A percentile compares a stretch with the other conserved stretches of the same genome.
Evolutionary conservation across 2,888 invertebrate genomes (phyloP).

Genomic region (Pecten maximus): DNA sequence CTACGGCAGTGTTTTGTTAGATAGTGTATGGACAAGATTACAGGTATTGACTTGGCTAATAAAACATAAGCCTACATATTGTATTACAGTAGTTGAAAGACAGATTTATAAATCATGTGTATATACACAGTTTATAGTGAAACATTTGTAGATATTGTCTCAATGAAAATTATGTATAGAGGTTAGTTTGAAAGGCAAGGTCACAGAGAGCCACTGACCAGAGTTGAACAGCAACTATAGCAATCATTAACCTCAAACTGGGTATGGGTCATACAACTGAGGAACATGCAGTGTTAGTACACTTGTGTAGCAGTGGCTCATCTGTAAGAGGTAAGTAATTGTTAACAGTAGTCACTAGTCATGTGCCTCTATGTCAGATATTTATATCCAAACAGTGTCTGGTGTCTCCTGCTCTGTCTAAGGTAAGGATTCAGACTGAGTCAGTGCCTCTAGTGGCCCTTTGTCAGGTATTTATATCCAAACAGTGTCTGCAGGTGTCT

Average conservation of each 20-base stretch:
- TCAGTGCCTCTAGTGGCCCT: neutral
- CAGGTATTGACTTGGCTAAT: neutral
- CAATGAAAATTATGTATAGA: neutral
- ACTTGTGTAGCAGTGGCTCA: neutral
- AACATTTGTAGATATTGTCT: slow-evolving; percentile 14
- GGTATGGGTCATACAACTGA: too few species aligned
- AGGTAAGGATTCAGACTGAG: neutral
- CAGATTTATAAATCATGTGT: neutral
- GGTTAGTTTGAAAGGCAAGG: neutral
- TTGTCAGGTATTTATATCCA: neutral
- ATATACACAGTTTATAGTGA: neutral
- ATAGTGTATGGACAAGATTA: neutral
- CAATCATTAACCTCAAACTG: neutral
- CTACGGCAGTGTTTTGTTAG: too few species aligned
- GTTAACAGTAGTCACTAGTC: too few species aligned
- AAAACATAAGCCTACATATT: neutral
- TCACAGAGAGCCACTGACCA: neutral
- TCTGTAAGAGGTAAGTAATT: too few species aligned
- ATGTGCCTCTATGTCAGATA: neutral
- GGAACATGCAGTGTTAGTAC: neutral
- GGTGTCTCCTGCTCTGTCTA: neutral
- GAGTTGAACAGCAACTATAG: neutral
- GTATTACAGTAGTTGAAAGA: neutral
- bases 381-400: neutral
- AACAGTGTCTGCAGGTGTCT: too few species aligned